Evolutionary conservation across 2,888 invertebrate genomes (phyloP).

Genomic region (Sarcophaga variegata): DNA sequence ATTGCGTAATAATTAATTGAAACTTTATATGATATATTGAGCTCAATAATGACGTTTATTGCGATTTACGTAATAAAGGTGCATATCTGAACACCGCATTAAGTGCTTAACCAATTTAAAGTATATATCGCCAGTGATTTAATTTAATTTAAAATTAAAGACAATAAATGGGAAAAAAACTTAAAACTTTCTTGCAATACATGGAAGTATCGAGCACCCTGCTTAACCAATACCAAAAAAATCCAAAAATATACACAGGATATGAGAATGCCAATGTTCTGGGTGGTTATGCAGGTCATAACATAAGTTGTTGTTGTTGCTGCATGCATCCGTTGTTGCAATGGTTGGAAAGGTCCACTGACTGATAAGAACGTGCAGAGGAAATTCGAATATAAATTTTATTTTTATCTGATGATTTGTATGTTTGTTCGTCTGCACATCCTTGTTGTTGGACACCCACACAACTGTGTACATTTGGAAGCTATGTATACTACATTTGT

Average conservation of each 20-base stretch:
- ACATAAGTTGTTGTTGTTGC: slow-evolving; percentile 23
- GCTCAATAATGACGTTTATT: no score
- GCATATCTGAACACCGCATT: no score
- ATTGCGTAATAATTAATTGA: no score
- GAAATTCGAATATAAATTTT: slow-evolving; percentile 80
- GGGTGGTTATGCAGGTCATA: slow-evolving; percentile 65
- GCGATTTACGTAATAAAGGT: no score
- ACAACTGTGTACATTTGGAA: background rate
- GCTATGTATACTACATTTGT: slow-evolving; percentile 21
- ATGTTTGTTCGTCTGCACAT: slow-evolving; percentile 33
- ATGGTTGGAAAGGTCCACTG: slow-evolving; percentile 62
- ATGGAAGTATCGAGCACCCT: background rate
- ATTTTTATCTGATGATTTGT: slow-evolving; percentile 78
- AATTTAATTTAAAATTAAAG: no score
- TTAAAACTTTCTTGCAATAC: background rate
- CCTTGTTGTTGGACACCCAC: slow-evolving; percentile 30
- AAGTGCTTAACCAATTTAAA: no score
- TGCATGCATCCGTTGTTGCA: slow-evolving; percentile 64
- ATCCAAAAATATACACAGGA: slow-evolving; percentile 54
- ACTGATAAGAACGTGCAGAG: slow-evolving; percentile 70
- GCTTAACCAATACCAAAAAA: background rate
- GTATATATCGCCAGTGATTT: no score
- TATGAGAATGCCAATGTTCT: slow-evolving; percentile 62
- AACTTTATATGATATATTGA: no score
- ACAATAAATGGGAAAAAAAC: no score